These are phyloP conservation scores for Seriola dumerili DNA, from an alignment of 2,113 vertebrate species.

Conservation along the genomic window DNA sequence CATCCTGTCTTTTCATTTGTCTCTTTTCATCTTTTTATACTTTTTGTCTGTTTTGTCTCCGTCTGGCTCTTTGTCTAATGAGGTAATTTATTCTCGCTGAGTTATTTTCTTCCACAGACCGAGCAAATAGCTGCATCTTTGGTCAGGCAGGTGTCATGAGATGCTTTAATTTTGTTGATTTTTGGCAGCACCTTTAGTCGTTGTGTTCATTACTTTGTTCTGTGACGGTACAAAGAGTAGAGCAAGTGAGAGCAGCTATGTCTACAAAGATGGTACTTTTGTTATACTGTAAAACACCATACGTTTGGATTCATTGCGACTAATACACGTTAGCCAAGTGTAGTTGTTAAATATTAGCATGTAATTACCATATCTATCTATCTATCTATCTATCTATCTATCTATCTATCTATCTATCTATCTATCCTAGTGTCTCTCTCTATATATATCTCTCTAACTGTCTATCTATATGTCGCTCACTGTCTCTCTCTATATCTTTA, in stretches of 20 bases:
- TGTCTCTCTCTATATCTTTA: background rate
- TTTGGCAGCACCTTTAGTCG: background rate
- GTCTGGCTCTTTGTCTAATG: background rate
- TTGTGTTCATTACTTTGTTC: background rate
- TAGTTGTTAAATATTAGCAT: too few species aligned
- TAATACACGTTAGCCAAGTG: too few species aligned
- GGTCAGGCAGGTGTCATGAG: background rate
- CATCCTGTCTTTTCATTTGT: background rate
- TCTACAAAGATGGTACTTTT: too few species aligned
- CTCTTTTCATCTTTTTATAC: background rate
- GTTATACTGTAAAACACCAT: too few species aligned
- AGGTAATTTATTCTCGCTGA: background rate
- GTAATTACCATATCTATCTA: too few species aligned
- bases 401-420: slow-evolving; percentile 5
- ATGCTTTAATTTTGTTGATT: background rate
- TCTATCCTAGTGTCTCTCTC: slow-evolving; percentile 15
- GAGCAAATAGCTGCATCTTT: background rate
- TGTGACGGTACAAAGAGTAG: background rate
- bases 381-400: too few species aligned
- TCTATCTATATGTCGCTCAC: background rate
- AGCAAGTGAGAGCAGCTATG: too few species aligned
- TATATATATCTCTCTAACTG: slow-evolving; percentile 38
- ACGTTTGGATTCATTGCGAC: too few species aligned
- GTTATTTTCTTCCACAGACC: background rate
- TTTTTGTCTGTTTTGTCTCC: background rate